Base-by-base conservation (phyloP, 2,113 vertebrate genomes). In the Suricata suricatta region DNA sequence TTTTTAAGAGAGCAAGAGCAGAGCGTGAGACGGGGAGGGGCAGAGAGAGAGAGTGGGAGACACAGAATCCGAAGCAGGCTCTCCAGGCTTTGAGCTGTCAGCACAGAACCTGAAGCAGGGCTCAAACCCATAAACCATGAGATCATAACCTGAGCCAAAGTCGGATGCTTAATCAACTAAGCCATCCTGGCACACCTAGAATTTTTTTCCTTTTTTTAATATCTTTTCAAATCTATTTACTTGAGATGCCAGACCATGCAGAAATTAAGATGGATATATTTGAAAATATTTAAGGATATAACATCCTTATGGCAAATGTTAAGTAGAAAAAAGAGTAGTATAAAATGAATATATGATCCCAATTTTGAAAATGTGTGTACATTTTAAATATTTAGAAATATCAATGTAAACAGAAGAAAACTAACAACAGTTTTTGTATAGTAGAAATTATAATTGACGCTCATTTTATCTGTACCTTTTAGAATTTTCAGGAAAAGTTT, bases 341-440 rank as follows among this genome's bases (percentile, higher is more conserved):
- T 33, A 80, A 94, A 93, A 77, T 71, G 12, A 77, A 38, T 54
- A 14, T 72, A 63, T 52, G 60, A 13, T 54, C 10, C 7, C 12
- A 66, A 1, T 60, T 94, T 97, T 82, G 69, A 88, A 93, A 94
- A 50, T 33, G 9, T 84, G 2, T 64, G 5, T 82, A n/a, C 80
- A 44, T 96, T 57, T 63, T 68, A 93, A 54, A 14, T 72, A 83
- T 90, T 93, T 95, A 76, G 23, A 95, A 72, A 52, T 86, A 63
- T 25, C 31, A 17, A 5, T 87, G 14, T 93, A 47, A 85, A 91
- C 27, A 72, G 31, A 96, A 77, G 38, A 57, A 64, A 92, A n/a
- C 11, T 72, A 50, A 5, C 19, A 57, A 1, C 85, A 4, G 7
- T 87, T 88, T 38, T 84, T 72, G 23, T 1, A 11, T 54, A 64